Conservation (phyloP, 2,888 invertebrate species). For the Eilema caniola region DNA sequence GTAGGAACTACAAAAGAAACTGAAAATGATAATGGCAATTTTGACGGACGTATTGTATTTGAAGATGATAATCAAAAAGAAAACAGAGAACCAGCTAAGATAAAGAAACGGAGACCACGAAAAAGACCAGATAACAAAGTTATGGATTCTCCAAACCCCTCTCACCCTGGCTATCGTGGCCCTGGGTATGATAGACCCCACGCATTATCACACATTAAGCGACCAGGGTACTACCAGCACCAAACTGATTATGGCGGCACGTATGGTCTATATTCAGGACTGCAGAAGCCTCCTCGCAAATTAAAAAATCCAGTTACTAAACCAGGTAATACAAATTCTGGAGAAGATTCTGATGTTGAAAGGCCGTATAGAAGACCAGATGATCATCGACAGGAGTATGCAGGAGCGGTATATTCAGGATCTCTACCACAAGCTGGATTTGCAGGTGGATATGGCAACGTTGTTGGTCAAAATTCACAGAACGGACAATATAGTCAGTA, state of each 20-base stretch:
- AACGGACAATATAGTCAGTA: not conserved
- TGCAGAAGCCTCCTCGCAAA: not conserved
- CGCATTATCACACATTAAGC: constrained; percentile 5
- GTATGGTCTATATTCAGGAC: constrained; percentile 20
- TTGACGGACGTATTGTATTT: constrained; percentile 20
- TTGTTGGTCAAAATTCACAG: not conserved
- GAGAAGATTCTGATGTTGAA: not conserved
- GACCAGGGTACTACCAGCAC: constrained; percentile 16
- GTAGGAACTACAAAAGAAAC: constrained; percentile 5
- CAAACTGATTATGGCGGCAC: constrained; percentile 3
- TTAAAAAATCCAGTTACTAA: constrained; percentile 1
- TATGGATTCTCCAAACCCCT: constrained; percentile 7
- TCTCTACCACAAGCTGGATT: not conserved
- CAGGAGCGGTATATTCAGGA: not conserved
- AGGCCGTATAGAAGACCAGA: not conserved
- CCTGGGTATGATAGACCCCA: constrained; percentile 6
- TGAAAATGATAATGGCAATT: not conserved
- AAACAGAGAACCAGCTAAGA: constrained; percentile 36
- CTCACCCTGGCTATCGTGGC: constrained; percentile 12
- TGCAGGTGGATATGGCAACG: constrained; percentile 7
- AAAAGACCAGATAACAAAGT: constrained; percentile 45
- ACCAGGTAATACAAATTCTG: constrained; percentile 7
- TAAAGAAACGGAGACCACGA: constrained; percentile 55
- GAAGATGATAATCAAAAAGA: constrained; percentile 42
- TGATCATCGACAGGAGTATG: not conserved